A percentile compares a stretch with the other conserved stretches of the same genome.
These are phyloP conservation scores for Teleiodes luculella DNA, from an alignment of 2,888 invertebrate genomes.

Conservation along the genomic window DNA sequence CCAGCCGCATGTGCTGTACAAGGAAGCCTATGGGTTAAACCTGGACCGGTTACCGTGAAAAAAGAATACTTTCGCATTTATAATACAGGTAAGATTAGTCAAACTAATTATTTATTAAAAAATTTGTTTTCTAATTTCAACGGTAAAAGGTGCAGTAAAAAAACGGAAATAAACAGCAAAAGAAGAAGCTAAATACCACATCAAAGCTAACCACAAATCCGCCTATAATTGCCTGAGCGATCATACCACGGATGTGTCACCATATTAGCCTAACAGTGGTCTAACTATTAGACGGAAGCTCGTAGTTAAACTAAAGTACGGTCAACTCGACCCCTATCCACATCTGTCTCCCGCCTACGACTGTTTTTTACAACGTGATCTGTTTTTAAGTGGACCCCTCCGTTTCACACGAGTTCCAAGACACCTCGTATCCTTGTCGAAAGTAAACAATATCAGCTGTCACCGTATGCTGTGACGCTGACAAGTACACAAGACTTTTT, in stretches of 20 bases:
- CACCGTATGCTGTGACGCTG: slow-evolving; percentile 30
- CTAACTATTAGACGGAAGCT: slow-evolving; percentile 59
- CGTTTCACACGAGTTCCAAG: slow-evolving; percentile 50
- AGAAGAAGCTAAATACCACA: not conserved
- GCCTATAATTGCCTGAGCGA: slow-evolving; percentile 7
- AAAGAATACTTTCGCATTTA: too few species aligned
- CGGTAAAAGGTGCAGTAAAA: too few species aligned
- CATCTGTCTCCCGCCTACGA: slow-evolving; percentile 62
- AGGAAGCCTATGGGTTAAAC: too few species aligned
- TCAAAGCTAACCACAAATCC: slow-evolving; percentile 6
- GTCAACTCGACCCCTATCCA: slow-evolving; percentile 65
- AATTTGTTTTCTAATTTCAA: too few species aligned
- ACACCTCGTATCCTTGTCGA: slow-evolving; percentile 47
- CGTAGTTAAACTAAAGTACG: slow-evolving; percentile 67
- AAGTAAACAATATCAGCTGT: slow-evolving; percentile 46
- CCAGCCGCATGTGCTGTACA: too few species aligned
- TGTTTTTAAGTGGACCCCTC: slow-evolving; percentile 57
- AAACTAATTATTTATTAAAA: too few species aligned
- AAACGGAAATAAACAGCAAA: too few species aligned
- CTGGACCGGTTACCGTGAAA: too few species aligned
- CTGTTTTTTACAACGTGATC: slow-evolving; percentile 49
- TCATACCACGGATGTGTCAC: slow-evolving; percentile 35
- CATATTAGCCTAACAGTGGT: slow-evolving; percentile 26
- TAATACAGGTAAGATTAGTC: too few species aligned
- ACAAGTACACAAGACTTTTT: slow-evolving; percentile 22